Evolutionary conservation across 2,888 invertebrate genomes (phyloP).

Genomic region (Lamellibrachia columna): DNA sequence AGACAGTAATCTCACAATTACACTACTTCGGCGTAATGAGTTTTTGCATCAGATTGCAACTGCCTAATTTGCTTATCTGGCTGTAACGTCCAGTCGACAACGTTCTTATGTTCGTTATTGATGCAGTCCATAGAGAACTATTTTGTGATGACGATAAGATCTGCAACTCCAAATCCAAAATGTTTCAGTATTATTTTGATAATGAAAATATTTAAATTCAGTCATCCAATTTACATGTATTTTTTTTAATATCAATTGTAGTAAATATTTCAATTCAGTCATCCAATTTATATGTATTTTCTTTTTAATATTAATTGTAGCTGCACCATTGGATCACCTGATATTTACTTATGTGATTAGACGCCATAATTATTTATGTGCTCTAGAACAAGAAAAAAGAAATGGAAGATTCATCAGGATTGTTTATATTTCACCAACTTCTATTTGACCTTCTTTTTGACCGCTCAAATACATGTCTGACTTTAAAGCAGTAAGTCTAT

Average conservation of each 20-base stretch:
- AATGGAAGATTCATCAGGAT: neutral
- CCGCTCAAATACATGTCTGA: neutral
- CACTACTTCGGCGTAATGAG: neutral
- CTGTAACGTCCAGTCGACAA: neutral
- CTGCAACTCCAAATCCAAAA: too few species aligned
- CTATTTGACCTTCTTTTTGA: neutral
- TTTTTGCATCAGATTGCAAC: neutral
- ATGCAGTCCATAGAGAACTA: too few species aligned
- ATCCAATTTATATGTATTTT: neutral
- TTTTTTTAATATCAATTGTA: neutral
- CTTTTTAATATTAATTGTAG: neutral
- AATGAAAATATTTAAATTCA: neutral
- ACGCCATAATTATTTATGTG: neutral
- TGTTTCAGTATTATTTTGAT: neutral
- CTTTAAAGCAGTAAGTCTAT: neutral
- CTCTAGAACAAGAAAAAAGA: neutral
- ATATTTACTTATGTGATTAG: neutral
- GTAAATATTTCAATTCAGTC: neutral
- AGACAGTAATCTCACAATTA: neutral
- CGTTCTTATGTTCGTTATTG: neutral
- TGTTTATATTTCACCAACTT: neutral
- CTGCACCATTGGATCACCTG: neutral
- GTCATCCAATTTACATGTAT: neutral
- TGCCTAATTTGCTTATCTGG: neutral
- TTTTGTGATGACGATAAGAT: too few species aligned